Evolutionary conservation across 1,140 invertebrate genomes (phyloP).

Genomic region (Dendrolimus punctatus): DNA sequence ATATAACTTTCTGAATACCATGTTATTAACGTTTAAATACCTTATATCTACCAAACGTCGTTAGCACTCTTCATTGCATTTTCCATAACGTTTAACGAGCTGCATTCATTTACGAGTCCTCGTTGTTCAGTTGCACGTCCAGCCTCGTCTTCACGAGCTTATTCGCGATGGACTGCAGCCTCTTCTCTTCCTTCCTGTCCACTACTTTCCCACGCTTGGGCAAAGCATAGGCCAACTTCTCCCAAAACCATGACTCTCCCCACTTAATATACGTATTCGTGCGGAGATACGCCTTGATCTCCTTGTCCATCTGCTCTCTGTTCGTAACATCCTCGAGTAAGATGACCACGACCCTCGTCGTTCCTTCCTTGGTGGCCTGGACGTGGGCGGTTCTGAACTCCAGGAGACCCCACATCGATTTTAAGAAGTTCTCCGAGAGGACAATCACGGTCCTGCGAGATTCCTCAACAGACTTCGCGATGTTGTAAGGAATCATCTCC

Average conservation of each 20-base stretch:
- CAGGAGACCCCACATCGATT: slow-evolving; percentile 87
- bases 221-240: slow-evolving; percentile 84
- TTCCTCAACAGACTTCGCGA: slow-evolving; percentile 77
- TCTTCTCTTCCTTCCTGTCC: no score
- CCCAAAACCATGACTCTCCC: slow-evolving; percentile 90
- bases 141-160: no score
- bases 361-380: slow-evolving; percentile 80
- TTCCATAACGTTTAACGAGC: no score
- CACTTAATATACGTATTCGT: slow-evolving; percentile 91
- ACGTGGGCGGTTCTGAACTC: slow-evolving; percentile 88
- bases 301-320: slow-evolving; percentile 78
- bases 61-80: no score
- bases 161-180: no score
- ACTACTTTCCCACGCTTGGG: slow-evolving; percentile 8
- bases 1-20: no score
- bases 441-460: slow-evolving; percentile 88
- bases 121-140: no score
- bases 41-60: no score
- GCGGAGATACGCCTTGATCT: slow-evolving; percentile 83
- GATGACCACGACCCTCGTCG: slow-evolving; percentile 83
- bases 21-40: no score
- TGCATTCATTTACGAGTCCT: no score
- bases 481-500: slow-evolving; percentile 10
- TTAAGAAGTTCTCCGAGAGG: slow-evolving; percentile 85
- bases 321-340: slow-evolving; percentile 82